Conservation (phyloP, 2,888 invertebrate species). For the Parochlus steinenii region DNA sequence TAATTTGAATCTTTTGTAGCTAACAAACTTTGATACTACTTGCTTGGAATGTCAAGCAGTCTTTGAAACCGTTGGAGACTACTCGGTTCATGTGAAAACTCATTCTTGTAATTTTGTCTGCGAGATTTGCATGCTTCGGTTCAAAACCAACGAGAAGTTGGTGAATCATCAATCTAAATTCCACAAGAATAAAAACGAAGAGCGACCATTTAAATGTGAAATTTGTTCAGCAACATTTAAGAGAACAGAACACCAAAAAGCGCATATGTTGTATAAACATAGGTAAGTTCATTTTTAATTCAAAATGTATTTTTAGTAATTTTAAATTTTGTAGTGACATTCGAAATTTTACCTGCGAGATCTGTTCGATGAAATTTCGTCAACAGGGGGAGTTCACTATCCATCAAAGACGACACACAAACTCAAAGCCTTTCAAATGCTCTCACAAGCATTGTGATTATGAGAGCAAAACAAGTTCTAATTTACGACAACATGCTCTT, state of each 20-base stretch:
- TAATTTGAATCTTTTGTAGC: too few relatives aligned
- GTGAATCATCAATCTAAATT: conserved; percentile 1
- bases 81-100: conserved; percentile 7
- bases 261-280: conserved; percentile 10
- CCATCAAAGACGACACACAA: conserved; percentile 6
- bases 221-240: conserved; percentile 10
- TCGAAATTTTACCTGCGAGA: conserved; percentile 2
- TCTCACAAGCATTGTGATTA: conserved; percentile 9
- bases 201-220: conserved; percentile 5
- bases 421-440: conserved; percentile 7
- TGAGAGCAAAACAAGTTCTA: conserved; percentile 10
- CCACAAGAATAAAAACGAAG: conserved; percentile 8
- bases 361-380: conserved; percentile 5
- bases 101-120: conserved; percentile 9
- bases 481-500: conserved; percentile 8
- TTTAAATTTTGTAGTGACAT: background rate
- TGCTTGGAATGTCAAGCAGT: conserved; percentile 5
- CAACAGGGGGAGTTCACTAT: conserved; percentile 9
- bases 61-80: conserved; percentile 8
- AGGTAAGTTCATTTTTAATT: too few relatives aligned
- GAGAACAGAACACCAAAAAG: conserved; percentile 6
- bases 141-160: conserved; percentile 6
- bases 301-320: background rate
- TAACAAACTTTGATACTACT: conserved; percentile 6
- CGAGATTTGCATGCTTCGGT: conserved; percentile 8